Evolutionary conservation across 2,113 vertebrate genomes (phyloP), one percentile per base, ranked within the genome.

Genomic region (Hippocampus guttulatus): DNA sequence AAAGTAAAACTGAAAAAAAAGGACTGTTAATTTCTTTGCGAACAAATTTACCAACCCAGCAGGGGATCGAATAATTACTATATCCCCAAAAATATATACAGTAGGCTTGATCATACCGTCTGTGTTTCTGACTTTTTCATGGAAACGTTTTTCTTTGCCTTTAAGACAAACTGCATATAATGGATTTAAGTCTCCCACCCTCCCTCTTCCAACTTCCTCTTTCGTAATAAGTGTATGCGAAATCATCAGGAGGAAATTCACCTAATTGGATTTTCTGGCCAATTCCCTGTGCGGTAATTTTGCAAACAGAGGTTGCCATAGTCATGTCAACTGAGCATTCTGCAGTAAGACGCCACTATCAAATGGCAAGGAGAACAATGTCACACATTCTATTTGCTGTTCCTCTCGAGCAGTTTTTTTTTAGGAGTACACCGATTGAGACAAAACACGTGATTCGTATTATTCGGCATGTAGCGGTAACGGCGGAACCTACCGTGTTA

Each of bases 401-500:
- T 41, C 81, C 57, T n/a, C 77, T 77, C 55, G 82, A 75, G 74
- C 25, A 58, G 74, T 54, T 80, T 66, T 66, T 49, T 16, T 30
- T 33, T 5, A 30, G 15, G 1, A 2, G 58, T 18, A 5, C 18
- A 52, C 49, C 3, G 7, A 52, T 21, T 8, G 20, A 10, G 9
- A 54, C 8, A n/a, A n/a, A 54, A 54, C 8, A 8, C 8, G 16
- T 62, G 38, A 16, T 18, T 33, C 8, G 7, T 8, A 58, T 63
- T 43, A 55, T 43, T 67, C n/a, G 57, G 47, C 0, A 3, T 65
- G 41, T 45, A 25, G 63, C 21, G n/a, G 21, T 43, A 16, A 16
- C 21, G 12, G 21, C n/a, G 12, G 10, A 47, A 75, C 92, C 84
- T 95, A 98, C 96, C 95, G 94, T 88, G 95, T 98, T 76, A 98